Base-by-base conservation (phyloP, 2,113 vertebrate genomes). In the Ophthalmolycus amberensis region DNA sequence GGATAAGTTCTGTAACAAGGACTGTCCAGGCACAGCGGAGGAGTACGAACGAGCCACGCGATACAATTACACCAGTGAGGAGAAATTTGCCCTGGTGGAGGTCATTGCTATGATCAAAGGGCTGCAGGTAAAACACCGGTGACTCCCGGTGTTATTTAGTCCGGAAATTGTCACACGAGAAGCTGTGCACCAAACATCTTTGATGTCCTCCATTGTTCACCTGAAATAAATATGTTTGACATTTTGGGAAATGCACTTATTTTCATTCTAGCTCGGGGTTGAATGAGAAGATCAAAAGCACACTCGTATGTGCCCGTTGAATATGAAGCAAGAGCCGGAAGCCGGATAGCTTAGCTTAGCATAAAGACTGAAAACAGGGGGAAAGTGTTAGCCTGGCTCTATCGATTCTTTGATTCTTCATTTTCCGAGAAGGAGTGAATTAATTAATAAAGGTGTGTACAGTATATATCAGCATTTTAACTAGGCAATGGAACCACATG, bases 21-120 rank as follows among this genome's bases (percentile, higher is more conserved):
- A 99, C 88, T 99, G 98, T 76, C 98, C 98, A 0, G 98, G 98
- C 71, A 99, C 98, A 0, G 98, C 98, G 0, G 98, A 99, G 85
- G 98, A 99, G 77, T 99, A 99, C 0, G 98, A 99, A 79, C 95
- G 98, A 32, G 98, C 98, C 88, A 99, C 98, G 0, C 96, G 98
- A 8, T 99, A 99, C 93, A 99, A 99, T 92, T 99, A 99, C 92
- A 99, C 98, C 90, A 99, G 98, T 2, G 98, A 99, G 87, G 98
- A 99, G 94, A 99, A 99, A 76, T 99, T 99, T 75, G 98, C 98
- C 50, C 96, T 99, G 72, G 98, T 99, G 75, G 98, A 99, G 94
- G 98, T 99, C 89, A 99, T 99, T 27, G 98, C 98, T 85, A 99
- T 99, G 98, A 99, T 99, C 88, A 99, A 99, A 89, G 98, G 98